Evolutionary conservation across 1,140 invertebrate genomes (phyloP), one percentile per base, ranked within the genome.

Genomic region (Varroa destructor): DNA sequence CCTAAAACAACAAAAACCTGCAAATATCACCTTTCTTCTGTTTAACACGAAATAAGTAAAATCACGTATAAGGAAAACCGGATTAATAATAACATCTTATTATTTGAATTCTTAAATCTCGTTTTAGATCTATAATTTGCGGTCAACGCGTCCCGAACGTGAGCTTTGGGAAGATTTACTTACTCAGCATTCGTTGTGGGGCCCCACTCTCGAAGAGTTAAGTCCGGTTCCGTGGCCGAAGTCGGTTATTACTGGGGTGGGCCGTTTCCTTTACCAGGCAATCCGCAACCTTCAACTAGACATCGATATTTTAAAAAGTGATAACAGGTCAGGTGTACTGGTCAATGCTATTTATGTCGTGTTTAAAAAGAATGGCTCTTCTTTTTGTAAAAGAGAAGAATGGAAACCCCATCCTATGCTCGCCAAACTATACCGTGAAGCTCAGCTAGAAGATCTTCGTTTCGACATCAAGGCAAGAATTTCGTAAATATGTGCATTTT

Each of bases 241-340:
- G 2, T 79, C 82, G 73, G 81, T 87, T 6, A 77, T 85, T 14
- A 83, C 82, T 56, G 80, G 89, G 72, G 73, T 84, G 51, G 92
- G 92, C 36, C 87, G 87, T 76, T 92, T 93, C 78, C 81, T 95
- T 0, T 93, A 91, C 77, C 87, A 89, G 71, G 89, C 93, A 43
- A 87, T 95, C 8, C 82, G 93, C 73, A 85, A 87, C 67, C 81
- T 93, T 10, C 91, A 91, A 81, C 83, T 93, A 73, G 84, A 91
- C 79, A 80, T 86, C 5, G 87, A 87, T 76, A 80, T 85, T 71
- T 81, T 87, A 77, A 83, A 84, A 72, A 74, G 76, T 5, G 84
- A 84, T 74, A 77, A 61, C 72, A 79, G 83, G 77, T 79, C 83
- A 76, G 78, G 79, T 83, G 85, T 78, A 83, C 82, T 82, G 61